Evolutionary conservation across 1,140 invertebrate species (phyloP).

Genomic region (Drosophila miranda): DNA sequence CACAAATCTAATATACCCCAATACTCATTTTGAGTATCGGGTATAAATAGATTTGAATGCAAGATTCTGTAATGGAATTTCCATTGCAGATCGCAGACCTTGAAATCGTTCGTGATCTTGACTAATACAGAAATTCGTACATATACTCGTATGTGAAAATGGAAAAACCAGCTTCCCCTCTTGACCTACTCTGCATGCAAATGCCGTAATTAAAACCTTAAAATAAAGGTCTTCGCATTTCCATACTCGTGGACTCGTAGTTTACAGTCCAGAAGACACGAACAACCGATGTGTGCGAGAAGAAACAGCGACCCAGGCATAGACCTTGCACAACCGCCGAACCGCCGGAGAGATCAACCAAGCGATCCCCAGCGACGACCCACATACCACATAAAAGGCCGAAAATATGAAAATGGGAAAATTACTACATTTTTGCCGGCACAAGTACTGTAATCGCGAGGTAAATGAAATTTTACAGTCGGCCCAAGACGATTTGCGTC

Average conservation of each 20-base stretch:
- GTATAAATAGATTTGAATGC: neutral
- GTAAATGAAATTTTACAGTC: constrained; percentile 65
- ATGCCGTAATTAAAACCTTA: constrained; percentile 73
- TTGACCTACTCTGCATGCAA: constrained; percentile 63
- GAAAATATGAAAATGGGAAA: constrained; percentile 63
- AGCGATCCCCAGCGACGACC: constrained; percentile 59
- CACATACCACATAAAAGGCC: constrained; percentile 58
- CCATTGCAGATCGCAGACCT: constrained; percentile 16
- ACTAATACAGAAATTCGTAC: constrained; percentile 4
- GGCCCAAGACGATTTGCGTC: constrained; percentile 19
- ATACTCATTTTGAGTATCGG: too few relatives aligned
- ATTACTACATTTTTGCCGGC: constrained; percentile 64
- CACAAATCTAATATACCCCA: too few relatives aligned
- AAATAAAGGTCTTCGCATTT: constrained; percentile 45
- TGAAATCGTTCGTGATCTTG: constrained; percentile 46
- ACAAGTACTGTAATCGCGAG: constrained; percentile 38
- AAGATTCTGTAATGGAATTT: neutral
- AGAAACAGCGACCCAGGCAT: constrained; percentile 37
- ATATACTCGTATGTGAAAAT: constrained; percentile 21
- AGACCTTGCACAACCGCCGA: constrained; percentile 65
- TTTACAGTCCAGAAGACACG: constrained; percentile 79
- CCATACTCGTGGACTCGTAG: constrained; percentile 11
- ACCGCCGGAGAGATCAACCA: constrained; percentile 56
- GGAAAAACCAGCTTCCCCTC: constrained; percentile 42
- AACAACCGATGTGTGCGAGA: constrained; percentile 24